Base-by-base conservation (phyloP, 1,140 invertebrate genomes). In the Tigriopus japonicus region DNA sequence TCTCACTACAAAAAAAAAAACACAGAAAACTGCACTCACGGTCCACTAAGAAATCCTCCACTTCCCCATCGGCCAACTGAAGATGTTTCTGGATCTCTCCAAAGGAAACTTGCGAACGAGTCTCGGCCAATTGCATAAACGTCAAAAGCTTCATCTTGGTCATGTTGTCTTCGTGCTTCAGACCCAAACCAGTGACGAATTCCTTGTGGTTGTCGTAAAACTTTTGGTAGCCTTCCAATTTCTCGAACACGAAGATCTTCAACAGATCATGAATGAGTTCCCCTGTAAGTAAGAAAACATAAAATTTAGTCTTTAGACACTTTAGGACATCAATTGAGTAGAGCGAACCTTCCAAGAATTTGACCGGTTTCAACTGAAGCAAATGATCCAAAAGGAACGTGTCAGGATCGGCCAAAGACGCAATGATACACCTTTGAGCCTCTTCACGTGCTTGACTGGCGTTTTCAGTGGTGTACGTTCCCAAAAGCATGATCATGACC, bases 71-170 rank as follows among this genome's bases (percentile, higher is more conserved):
- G 52, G 77, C 75, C 56, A 98, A 81, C 70, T 92, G 83, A 23
- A 97, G 72, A 73, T 97, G 91, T 45, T 82, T 77, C 68, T 90
- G 82, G 60, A 97, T 84, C 14, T 82, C 79, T 59, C 86, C 82
- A 74, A 93, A 97, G 21, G 81, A 77, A 74, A 98, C 85, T 75
- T 96, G 92, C 42, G 84, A 83, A 69, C 83, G 83, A 52, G 80
- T 84, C 71, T 97, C 92, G 12, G 90, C 91, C 70, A 97, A 78
- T 71, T 94, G 90, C 87, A 97, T 95, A 67, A 98, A 94, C 1
- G 91, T 92, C 15, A 98, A 69, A 64, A 96, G 74, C 60, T 91
- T 78, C 92, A 98, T 96, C 72, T 97, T 98, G 65, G 90, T 86
- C 74, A 95, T 80, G 68, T 96, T 95, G 67, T 91, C 83, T 66